Conservation (phyloP, 2,113 vertebrate genomes). For the Elephas maximus region DNA sequence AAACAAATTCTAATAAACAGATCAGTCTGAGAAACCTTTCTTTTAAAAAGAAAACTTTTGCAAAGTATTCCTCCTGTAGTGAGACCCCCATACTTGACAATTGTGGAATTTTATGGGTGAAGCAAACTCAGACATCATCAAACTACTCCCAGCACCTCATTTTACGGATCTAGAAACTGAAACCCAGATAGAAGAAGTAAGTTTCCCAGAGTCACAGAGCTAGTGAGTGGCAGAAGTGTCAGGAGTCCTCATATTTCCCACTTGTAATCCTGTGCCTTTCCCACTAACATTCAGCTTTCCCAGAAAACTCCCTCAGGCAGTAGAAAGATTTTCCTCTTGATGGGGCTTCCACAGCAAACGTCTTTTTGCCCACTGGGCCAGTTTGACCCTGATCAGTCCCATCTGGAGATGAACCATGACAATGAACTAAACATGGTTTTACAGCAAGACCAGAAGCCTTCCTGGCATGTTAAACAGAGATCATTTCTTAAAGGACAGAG, state of each 20-base stretch:
- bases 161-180: background rate
- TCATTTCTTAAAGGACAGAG: slow-evolving; percentile 56
- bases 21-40: background rate
- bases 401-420: slow-evolving; percentile 64
- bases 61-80: background rate
- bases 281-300: background rate
- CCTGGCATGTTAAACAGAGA: slow-evolving; percentile 29
- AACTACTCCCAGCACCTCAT: background rate
- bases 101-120: background rate
- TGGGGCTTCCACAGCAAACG: slow-evolving; percentile 65
- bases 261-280: background rate
- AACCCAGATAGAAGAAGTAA: background rate
- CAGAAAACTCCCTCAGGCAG: slow-evolving; percentile 55
- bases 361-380: slow-evolving; percentile 63
- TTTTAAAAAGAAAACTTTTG: background rate
- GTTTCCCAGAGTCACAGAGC: background rate
- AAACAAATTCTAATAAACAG: slow-evolving; percentile 32
- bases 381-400: slow-evolving; percentile 52
- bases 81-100: background rate
- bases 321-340: slow-evolving; percentile 43
- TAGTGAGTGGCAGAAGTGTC: background rate
- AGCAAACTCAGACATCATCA: background rate
- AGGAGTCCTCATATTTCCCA: background rate
- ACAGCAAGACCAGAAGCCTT: slow-evolving; percentile 3
- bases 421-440: slow-evolving; percentile 15